Percentiles rank a stretch among this genome's conserved stretches.
Conservation (phyloP, 2,888 invertebrate species). For the Parnassius glacialis region DNA sequence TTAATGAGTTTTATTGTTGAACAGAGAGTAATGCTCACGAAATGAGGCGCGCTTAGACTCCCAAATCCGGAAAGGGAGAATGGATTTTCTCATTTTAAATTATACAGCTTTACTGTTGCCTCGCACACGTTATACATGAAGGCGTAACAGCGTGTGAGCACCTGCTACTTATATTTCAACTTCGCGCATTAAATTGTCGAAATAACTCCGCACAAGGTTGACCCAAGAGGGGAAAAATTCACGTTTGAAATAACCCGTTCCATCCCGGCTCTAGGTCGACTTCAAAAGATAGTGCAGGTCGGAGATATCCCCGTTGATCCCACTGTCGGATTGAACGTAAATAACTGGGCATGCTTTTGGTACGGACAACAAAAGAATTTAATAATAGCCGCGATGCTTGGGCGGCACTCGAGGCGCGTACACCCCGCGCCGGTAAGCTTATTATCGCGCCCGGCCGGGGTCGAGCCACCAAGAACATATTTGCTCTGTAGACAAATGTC, state of each 20-base stretch:
- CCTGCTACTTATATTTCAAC: constrained; percentile 53
- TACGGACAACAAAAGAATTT: constrained; percentile 74
- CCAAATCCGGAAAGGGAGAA: constrained; percentile 51
- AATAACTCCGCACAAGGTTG: constrained; percentile 38
- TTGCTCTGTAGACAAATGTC: constrained; percentile 71
- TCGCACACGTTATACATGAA: constrained; percentile 38
- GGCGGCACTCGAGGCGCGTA: constrained; percentile 51
- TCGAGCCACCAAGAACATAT: constrained; percentile 63
- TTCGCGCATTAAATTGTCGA: constrained; percentile 48
- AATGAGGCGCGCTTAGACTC: constrained; percentile 64
- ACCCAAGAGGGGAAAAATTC: constrained; percentile 37
- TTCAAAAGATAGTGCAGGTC: constrained; percentile 54
- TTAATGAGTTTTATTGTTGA: constrained; percentile 79
- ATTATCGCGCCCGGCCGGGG: constrained; percentile 60
- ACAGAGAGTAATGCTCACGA: constrained; percentile 68
- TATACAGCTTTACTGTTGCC: constrained; percentile 60
- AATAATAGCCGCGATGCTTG: constrained; percentile 62
- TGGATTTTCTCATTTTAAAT: constrained; percentile 63
- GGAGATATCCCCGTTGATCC: constrained; percentile 67
- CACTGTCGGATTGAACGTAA: constrained; percentile 59
- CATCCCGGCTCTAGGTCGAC: constrained; percentile 50
- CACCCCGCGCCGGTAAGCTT: constrained; percentile 65
- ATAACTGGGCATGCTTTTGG: constrained; percentile 64
- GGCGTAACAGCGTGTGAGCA: constrained; percentile 48
- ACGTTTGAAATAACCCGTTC: constrained; percentile 51